Evolutionary conservation across 2,797 vertebrate genomes (phyloP), one percentile per base, ranked within the genome.

Genomic region (Takifugu rubripes): DNA sequence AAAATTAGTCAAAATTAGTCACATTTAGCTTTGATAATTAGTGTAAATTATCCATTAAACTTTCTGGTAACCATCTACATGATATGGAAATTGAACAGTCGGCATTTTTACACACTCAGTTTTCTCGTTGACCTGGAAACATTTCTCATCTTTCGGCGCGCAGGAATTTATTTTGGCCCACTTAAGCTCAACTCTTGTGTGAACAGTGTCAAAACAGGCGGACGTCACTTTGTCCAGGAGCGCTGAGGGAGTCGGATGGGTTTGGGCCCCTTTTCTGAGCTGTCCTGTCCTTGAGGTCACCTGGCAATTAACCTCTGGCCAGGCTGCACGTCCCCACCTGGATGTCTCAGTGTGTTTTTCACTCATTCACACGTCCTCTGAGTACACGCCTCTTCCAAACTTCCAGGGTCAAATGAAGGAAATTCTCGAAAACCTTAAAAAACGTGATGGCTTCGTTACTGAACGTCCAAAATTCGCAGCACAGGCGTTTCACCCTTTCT

Each of bases 161-260:
- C 76, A 66, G 59, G 69, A 78, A 78, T 79, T 72, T 69, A 76
- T 61, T 80, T 54, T 46, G 49, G 47, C 5, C 42, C 74, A 75
- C 52, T 59, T 68, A 77, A 79, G 81, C 72, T 69, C 62, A 42
- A 66, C 73, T 76, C 75, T 89, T 90, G 88, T 83, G 87, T 88
- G 83, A 90, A 91, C 70, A 60, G 51, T 88, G 90, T 90, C 89
- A 91, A 88, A 92, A 90, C 90, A 91, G 62, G 84, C 83, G 66
- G 70, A 76, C 81, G 62, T 88, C 85, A 87, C 84, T 85, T 84
- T 85, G 77, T 71, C 78, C 75, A 71, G 0, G 70, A 72, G 72
- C 77, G 76, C 77, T 64, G 63, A 63, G 79, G 65, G 71, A 81
- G 1, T 1, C n/a, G 16, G 79, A 84, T 60, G 44, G 76, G 69